Base-by-base conservation (phyloP, 2,888 invertebrate genomes). In the Cephus pulcher region DNA sequence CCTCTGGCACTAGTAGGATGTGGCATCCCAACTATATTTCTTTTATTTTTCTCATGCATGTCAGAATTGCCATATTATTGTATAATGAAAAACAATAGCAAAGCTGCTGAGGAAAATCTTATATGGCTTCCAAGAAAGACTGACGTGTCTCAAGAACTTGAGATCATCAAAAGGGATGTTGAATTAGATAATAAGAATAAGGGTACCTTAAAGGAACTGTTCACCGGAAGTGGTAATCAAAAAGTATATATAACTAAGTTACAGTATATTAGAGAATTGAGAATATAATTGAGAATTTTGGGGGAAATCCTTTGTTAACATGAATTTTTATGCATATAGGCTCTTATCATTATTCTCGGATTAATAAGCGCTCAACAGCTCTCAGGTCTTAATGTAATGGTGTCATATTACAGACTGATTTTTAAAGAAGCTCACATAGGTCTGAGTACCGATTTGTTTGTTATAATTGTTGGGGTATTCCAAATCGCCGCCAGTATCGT, bases 401-500 rank as follows among this genome's bases (percentile, higher is more conserved):
- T 81, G 34, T 80, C 85, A 12, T 90, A 89, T 80, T 83, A 87
- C 15, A 89, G 89, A 82, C 83, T 87, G 15, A 87, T 92, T 76
- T 87, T 92, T 75, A 79, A 88, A 73, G 86, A 90, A 74, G 88
- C 91, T 71, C 91, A 90, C 6, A 82, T 77, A 23, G 75, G 80
- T 40, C 79, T 91, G 12, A 84, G 87, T 4, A 89, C 91, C 33
- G 86, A 89, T 35, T 70, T 85, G 9, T 90, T 92, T 11, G 90
- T 93, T 11, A 91, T 93, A 4, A 85, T 92, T n/a, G 88, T 93
- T 69, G 92, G 92, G 0, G 82, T 87, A 4, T 90, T 92, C 1
- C 93, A 93, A 83, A 84, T 91, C 4, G 68, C 85, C 1, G 84
- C 88, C 35, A 90, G 92, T 12, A 80, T 85, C 78, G 77, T 86